Evolutionary conservation across 2,888 invertebrate species (phyloP).

Genomic region (Drosophila neotestacea): DNA sequence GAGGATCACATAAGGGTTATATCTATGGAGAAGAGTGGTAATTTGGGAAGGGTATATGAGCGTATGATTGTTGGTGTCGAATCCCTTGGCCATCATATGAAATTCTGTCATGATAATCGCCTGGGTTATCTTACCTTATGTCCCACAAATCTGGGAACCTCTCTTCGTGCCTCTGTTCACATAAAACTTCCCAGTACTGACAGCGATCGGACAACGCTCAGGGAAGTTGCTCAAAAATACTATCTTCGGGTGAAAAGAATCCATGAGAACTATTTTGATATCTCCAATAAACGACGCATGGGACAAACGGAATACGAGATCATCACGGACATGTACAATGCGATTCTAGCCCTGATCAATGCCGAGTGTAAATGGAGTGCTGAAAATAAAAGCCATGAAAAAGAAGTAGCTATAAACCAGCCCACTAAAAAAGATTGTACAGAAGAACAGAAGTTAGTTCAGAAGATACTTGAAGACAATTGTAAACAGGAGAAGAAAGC

Average conservation of each 20-base stretch:
- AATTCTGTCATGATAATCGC: conserved; percentile 96
- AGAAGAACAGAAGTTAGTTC: too few species aligned
- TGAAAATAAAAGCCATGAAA: not conserved
- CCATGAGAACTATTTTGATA: conserved; percentile 97
- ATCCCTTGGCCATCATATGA: conserved; percentile 95
- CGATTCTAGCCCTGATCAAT: conserved; percentile 96
- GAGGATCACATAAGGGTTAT: conserved; percentile 99
- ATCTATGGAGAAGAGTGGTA: conserved; percentile 98
- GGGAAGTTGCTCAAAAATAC: conserved; percentile 94
- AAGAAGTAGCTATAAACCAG: not conserved
- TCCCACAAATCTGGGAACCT: conserved; percentile 98
- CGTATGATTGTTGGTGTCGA: conserved; percentile 95
- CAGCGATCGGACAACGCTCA: conserved; percentile 93
- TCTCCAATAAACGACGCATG: conserved; percentile 98
- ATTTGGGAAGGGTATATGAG: conserved; percentile 95
- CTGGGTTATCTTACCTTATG: conserved; percentile 99
- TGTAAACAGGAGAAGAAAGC: too few species aligned
- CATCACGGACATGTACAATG: conserved; percentile 95
- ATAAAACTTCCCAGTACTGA: conserved; percentile 97
- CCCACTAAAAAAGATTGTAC: not conserved
- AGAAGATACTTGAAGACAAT: too few species aligned
- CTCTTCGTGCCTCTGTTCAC: conserved; percentile 98
- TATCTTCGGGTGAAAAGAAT: conserved; percentile 96
- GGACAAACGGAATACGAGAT: conserved; percentile 98
- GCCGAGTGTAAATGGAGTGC: conserved; percentile 87